phyloP scores from a whole-genome alignment of 2,113 vertebrate genomes.

The Apeltes quadracus region DNA sequence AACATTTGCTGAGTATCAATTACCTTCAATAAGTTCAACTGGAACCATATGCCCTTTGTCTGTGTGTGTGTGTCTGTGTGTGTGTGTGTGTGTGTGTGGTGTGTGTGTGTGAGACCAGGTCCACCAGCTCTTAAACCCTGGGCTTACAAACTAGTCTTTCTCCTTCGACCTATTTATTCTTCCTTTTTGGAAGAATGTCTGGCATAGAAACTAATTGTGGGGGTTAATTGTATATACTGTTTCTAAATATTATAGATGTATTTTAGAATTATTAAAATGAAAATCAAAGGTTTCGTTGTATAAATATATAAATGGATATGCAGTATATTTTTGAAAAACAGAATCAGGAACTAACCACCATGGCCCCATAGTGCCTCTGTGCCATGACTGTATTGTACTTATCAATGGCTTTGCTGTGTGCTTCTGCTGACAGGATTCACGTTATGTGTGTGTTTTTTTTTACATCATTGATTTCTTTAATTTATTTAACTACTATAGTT shows the following conservation, averaged over 20 bases:
- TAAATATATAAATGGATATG: slow-evolving; percentile 74
- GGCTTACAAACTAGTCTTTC: slow-evolving; percentile 33
- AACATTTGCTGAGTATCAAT: slow-evolving; percentile 25
- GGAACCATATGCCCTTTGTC: slow-evolving; percentile 22
- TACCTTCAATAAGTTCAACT: slow-evolving; percentile 33
- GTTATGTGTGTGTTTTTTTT: slow-evolving; percentile 12
- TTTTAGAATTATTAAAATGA: slow-evolving; percentile 75
- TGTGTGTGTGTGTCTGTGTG: slow-evolving; percentile 15
- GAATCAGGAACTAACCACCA: slow-evolving; percentile 73
- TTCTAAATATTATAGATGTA: slow-evolving; percentile 81
- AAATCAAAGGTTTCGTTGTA: slow-evolving; percentile 65
- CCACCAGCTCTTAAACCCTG: slow-evolving; percentile 57
- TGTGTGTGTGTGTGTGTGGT: slow-evolving; percentile 16
- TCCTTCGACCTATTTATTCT: slow-evolving; percentile 77
- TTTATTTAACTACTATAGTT: slow-evolving; percentile 77
- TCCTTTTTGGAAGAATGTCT: slow-evolving; percentile 82
- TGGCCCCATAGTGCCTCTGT: slow-evolving; percentile 50
- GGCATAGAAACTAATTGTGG: slow-evolving; percentile 61
- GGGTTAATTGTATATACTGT: slow-evolving; percentile 72
- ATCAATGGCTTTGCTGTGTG: slow-evolving; percentile 43
- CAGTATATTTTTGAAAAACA: slow-evolving; percentile 72
- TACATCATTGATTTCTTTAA: slow-evolving; percentile 62
- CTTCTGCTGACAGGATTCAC: slow-evolving; percentile 40
- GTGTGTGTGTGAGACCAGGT: background rate
- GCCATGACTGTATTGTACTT: slow-evolving; percentile 48